Percentiles rank a stretch among this genome's conserved stretches.
Evolutionary conservation across 2,888 invertebrate species (phyloP).

Genomic region (Neoscelio sp.): DNA sequence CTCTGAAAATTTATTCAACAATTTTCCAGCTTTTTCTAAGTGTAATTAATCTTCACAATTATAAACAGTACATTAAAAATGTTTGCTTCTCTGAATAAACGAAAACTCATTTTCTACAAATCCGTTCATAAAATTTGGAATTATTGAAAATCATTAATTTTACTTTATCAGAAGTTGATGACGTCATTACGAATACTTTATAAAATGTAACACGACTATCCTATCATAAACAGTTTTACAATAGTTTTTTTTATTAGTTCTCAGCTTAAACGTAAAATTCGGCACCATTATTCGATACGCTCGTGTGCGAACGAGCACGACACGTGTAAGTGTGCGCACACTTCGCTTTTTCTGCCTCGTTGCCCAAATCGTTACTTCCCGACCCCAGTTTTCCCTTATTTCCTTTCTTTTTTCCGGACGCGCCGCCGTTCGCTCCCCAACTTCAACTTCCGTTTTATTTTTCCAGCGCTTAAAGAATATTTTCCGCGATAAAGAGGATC

Average conservation of each 20-base stretch:
- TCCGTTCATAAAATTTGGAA: no score
- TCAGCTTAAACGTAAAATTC: conserved; percentile 18
- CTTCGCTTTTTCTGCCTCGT: conserved; percentile 58
- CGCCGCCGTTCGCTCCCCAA: conserved; percentile 54
- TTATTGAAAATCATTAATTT: no score
- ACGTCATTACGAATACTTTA: no score
- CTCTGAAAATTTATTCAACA: no score
- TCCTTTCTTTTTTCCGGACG: conserved; percentile 39
- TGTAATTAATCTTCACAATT: no score
- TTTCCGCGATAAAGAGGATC: conserved; percentile 68
- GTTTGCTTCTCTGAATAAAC: no score
- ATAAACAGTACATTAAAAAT: no score
- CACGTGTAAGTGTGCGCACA: conserved; percentile 51
- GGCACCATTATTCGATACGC: conserved; percentile 10
- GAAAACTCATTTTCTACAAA: no score
- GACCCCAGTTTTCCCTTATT: conserved; percentile 36
- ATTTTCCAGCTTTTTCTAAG: no score
- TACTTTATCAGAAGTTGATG: background rate
- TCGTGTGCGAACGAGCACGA: background rate
- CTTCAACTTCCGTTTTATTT: conserved; percentile 68
- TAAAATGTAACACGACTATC: background rate
- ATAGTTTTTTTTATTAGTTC: conserved; percentile 12
- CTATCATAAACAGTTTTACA: background rate
- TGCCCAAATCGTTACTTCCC: conserved; percentile 58
- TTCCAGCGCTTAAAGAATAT: conserved; percentile 67